These are phyloP conservation scores for Myotis davidii DNA, from an alignment of 2,113 vertebrate genomes.

Conservation along the genomic window DNA sequence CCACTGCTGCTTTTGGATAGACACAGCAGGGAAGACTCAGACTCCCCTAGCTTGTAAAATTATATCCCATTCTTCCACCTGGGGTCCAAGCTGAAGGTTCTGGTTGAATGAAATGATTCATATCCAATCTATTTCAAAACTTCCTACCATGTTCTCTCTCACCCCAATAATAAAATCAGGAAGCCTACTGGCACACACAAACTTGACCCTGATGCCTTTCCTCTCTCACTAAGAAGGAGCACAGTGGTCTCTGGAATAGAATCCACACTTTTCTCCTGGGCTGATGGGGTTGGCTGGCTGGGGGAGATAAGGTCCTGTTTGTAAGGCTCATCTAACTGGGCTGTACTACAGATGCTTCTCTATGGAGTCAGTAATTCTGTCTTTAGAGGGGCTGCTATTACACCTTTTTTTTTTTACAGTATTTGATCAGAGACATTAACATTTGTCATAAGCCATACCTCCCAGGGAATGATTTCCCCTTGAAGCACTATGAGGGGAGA, in stretches of 20 bases:
- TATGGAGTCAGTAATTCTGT: background rate
- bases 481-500: constrained; percentile 70
- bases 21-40: background rate
- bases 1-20: background rate
- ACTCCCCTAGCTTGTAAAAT: background rate
- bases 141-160: background rate
- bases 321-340: background rate
- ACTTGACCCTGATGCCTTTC: background rate
- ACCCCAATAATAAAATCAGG: background rate
- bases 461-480: constrained; percentile 69
- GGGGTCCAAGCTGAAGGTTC: background rate
- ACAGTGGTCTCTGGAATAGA: background rate
- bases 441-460: constrained; percentile 46
- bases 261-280: background rate
- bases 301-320: background rate
- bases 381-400: background rate
- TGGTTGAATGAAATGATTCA: background rate
- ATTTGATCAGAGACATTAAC: background rate
- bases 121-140: background rate
- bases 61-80: background rate
- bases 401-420: background rate
- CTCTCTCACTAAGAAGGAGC: background rate
- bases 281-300: background rate
- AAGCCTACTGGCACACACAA: background rate
- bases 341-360: background rate